Evolutionary conservation across 2,888 invertebrate genomes (phyloP), one percentile per base, ranked within the genome.

Genomic region (Anodontia alba): DNA sequence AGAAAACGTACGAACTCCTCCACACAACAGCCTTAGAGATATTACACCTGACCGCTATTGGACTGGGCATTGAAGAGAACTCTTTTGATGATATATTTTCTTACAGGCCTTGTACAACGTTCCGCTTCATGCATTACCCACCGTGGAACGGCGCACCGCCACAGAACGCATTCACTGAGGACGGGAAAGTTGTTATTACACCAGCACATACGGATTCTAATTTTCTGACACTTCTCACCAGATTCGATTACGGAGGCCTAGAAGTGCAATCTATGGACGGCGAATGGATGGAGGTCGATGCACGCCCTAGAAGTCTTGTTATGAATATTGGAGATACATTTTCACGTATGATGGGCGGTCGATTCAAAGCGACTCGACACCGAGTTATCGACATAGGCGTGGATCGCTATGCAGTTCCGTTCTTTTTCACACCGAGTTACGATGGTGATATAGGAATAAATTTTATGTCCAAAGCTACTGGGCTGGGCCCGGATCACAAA

Each of bases 271-370:
- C 67, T 12, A 71, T 74, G 15, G 80, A 81, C 17, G 86, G 81
- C 12, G 71, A 80, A 23, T 90, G 90, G 90, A 43, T 81, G 33
- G 87, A 76, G n/a, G 87, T 90, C 7, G 82, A 87, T 42, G 81
- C 84, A 1, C 80, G 88, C 12, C 90, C 88, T 7, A 77, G 83
- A n/a, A 87, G 88, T 38, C 81, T 90, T 0, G 88, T 90, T 42
- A 88, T 90, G 87, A 90, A 90, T 67, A 89, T 90, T 42, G 89
- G 89, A 1, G 90, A 90, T 74, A 83, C 88, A 67, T 85, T 90
- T 76, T 87, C 88, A 10, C 72, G 84, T n/a, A 87, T 89, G 85
- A 88, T 87, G 73, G 88, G 86, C 1, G 88, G 88, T 0, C 73
- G 86, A 20, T 82, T 89, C 72, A 88, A 87, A 54, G 89, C 90